Base-by-base conservation (phyloP, 2,113 vertebrate genomes). In the Aplodontia rufa region DNA sequence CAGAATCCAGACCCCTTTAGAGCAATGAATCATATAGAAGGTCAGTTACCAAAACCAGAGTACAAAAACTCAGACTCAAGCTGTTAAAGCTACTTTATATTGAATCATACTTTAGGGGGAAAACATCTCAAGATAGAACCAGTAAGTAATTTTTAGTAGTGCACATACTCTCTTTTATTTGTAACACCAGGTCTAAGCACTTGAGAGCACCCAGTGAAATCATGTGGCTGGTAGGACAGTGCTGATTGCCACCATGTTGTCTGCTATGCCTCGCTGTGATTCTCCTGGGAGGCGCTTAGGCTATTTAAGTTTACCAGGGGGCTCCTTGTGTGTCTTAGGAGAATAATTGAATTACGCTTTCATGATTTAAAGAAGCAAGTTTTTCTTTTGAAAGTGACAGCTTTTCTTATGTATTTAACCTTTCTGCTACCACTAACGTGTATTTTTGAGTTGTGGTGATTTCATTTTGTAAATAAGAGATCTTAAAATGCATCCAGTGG, bases 351-450 rank as follows among this genome's bases (percentile, higher is more conserved):
- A 69, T 40, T 37, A 32, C 49, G 22, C n/a, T 90, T 82, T 97
- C 19, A 30, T 75, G 47, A 93, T 84, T 74, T 93, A 92, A 94
- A 72, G 58, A 72, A 74, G 22, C 22, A 96, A 86, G 89, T 69
- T 86, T 9, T 90, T 92, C 40, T 87, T 93, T 90, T 87, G 30
- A 68, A 90, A 83, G 16, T 12, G 93, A n/a, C 76, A 17, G 24
- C 32, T 87, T 96, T 19, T 37, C 30, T 91, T 85, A 64, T 19
- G 14, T 75, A 45, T 71, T 85, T 88, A 86, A 74, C 49, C 68
- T 86, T 76, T 12, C 22, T 10, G 12, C 35, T 64, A 9, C 55
- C 60, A 89, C 45, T 93, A 24, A 87, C 13, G 7, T 13, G 0
- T 20, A 47, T 75, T 68, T 87, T 93, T 64, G 32, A 90, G 55